Evolutionary conservation across 37 sponge, comb jelly and placozoan species (phyloP).

Genomic region (Axinella damicornis): DNA sequence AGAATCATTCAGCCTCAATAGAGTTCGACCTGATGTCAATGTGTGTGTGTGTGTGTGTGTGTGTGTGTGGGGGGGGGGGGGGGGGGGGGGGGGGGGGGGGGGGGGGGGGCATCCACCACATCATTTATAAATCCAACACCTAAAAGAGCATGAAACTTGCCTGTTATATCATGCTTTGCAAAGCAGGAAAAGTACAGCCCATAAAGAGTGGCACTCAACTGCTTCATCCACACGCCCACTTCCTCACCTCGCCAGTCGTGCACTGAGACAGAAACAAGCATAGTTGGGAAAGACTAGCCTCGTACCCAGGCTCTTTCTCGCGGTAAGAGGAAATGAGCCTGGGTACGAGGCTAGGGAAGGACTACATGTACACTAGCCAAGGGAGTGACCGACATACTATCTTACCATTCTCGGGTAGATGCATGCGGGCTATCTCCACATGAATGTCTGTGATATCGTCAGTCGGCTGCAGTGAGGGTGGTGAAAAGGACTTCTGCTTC

Average conservation of each 20-base stretch:
- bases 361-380: neutral
- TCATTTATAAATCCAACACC: too few relatives aligned
- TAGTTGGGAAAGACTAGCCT: too few relatives aligned
- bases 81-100: too few relatives aligned
- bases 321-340: too few relatives aligned
- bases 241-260: conserved; percentile 45
- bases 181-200: conserved; percentile 42
- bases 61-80: too few relatives aligned
- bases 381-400: neutral
- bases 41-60: too few relatives aligned
- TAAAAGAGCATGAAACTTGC: conserved; percentile 25
- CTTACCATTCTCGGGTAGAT: conserved; percentile 30
- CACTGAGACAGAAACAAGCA: conserved; percentile 27
- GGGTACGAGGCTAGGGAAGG: too few relatives aligned
- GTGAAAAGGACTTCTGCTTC: neutral
- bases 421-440: neutral
- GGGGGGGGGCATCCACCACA: too few relatives aligned
- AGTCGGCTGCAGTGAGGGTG: neutral
- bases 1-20: conserved; percentile 43
- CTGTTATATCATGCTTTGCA: conserved; percentile 66
- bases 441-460: neutral
- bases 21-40: conserved; percentile 49
- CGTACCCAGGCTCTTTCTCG: too few relatives aligned
- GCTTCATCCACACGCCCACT: conserved; percentile 55
- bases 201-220: conserved; percentile 53